Percentiles rank a stretch among this genome's conserved stretches.
phyloP scores from a whole-genome alignment of 2,113 vertebrate species.

The Lepus timidus region DNA sequence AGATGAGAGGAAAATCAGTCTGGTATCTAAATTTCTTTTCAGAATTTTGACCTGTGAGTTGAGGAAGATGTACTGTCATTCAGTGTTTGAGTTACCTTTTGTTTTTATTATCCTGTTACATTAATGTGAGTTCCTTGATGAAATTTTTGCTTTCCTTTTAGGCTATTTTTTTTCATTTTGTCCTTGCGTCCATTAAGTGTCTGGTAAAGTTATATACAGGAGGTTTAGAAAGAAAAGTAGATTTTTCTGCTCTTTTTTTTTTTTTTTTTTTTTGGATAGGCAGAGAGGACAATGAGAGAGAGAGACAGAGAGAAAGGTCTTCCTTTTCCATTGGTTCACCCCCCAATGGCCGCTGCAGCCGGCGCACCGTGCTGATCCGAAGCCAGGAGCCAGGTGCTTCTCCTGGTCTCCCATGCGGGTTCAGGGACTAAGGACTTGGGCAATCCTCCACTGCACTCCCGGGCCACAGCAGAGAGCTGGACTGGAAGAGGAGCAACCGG shows the following conservation, averaged over 20 bases:
- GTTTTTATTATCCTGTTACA: background rate
- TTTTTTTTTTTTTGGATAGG: background rate
- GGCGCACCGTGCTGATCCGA: too few species aligned
- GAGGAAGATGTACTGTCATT: background rate
- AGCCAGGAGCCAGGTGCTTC: too few species aligned
- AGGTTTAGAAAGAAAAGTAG: conserved; percentile 14
- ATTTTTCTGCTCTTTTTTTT: conserved; percentile 60
- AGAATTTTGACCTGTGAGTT: conserved; percentile 22
- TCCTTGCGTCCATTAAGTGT: background rate
- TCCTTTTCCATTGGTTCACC: too few species aligned
- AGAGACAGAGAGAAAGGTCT: too few species aligned
- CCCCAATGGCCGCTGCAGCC: too few species aligned
- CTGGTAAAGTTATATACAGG: background rate
- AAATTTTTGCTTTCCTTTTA: background rate
- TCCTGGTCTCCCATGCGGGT: too few species aligned
- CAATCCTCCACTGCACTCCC: too few species aligned
- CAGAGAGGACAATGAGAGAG: too few species aligned
- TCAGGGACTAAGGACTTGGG: too few species aligned
- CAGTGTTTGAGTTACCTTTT: conserved; percentile 25
- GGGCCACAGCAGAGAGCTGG: too few species aligned
- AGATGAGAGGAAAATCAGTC: conserved; percentile 35
- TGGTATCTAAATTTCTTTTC: background rate
- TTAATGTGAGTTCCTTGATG: background rate
- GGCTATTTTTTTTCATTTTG: background rate
- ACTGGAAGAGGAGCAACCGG: too few species aligned